A percentile compares a stretch with the other conserved stretches of the same genome.
phyloP scores from a whole-genome alignment of 2,797 vertebrate genomes.

The Emydoidea blandingii region DNA sequence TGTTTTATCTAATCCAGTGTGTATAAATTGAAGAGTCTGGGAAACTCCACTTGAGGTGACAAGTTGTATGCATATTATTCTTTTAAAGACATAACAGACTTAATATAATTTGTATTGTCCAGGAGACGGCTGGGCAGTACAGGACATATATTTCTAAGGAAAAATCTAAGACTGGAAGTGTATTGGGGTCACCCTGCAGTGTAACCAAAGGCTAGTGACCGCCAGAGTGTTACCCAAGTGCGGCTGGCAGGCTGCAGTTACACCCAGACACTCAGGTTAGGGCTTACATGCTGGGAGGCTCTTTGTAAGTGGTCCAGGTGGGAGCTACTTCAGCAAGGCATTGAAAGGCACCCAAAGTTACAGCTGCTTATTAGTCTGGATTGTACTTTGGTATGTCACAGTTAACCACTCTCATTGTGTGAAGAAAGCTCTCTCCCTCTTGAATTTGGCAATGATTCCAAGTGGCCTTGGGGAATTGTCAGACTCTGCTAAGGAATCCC shows the following conservation, averaged over 20 bases:
- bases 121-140: too few species aligned
- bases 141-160: too few species aligned
- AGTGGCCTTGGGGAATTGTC: neutral
- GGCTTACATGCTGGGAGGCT: neutral
- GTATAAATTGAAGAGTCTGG: too few species aligned
- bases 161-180: too few species aligned
- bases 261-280: neutral
- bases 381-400: neutral
- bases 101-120: too few species aligned
- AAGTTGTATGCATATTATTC: too few species aligned
- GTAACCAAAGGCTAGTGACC: too few species aligned
- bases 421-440: neutral
- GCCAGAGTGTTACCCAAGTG: neutral
- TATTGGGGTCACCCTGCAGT: too few species aligned
- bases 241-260: neutral
- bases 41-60: too few species aligned
- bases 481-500: accelerated
- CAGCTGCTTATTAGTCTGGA: neutral
- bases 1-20: too few species aligned
- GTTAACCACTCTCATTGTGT: neutral
- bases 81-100: too few species aligned
- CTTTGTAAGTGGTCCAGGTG: neutral
- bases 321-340: neutral
- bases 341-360: neutral
- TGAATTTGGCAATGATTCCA: neutral